phyloP scores from a whole-genome alignment of 2,888 invertebrate genomes.

The Melanophora roralis region DNA sequence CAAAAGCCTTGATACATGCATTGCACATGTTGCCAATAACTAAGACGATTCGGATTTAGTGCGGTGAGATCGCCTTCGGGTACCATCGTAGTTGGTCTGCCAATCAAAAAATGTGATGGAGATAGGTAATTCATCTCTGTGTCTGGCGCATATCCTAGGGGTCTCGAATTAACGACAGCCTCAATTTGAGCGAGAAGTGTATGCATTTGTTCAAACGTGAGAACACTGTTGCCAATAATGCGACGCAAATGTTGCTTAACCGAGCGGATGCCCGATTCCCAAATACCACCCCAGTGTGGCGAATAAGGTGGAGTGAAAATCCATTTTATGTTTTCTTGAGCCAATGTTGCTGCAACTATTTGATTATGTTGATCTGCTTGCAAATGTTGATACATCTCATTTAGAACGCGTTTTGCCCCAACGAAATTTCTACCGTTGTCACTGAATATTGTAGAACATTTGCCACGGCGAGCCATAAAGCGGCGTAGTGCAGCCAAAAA shows the following conservation, averaged over 20 bases:
- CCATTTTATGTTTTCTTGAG: conserved; percentile 42
- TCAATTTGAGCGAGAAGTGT: no score
- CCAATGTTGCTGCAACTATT: not conserved
- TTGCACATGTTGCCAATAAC: conserved; percentile 37
- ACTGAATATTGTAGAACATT: no score
- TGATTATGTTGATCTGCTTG: not conserved
- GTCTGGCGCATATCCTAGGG: conserved; percentile 42
- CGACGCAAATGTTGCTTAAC: no score
- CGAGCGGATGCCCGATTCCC: no score
- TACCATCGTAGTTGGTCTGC: conserved; percentile 37
- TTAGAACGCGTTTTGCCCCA: conserved; percentile 42
- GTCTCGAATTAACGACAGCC: no score
- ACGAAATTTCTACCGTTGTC: no score
- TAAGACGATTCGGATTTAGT: not conserved
- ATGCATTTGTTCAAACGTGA: no score
- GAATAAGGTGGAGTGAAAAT: no score
- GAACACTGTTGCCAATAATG: no score
- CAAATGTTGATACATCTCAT: conserved; percentile 39
- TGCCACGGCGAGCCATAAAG: no score
- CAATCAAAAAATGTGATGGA: no score
- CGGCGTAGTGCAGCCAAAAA: conserved; percentile 51
- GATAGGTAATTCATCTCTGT: conserved; percentile 23
- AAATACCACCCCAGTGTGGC: conserved; percentile 38
- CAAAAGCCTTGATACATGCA: conserved; percentile 53
- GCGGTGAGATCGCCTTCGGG: conserved; percentile 19